phyloP scores from a whole-genome alignment of 1,140 invertebrate species.

The Patella vulgata region DNA sequence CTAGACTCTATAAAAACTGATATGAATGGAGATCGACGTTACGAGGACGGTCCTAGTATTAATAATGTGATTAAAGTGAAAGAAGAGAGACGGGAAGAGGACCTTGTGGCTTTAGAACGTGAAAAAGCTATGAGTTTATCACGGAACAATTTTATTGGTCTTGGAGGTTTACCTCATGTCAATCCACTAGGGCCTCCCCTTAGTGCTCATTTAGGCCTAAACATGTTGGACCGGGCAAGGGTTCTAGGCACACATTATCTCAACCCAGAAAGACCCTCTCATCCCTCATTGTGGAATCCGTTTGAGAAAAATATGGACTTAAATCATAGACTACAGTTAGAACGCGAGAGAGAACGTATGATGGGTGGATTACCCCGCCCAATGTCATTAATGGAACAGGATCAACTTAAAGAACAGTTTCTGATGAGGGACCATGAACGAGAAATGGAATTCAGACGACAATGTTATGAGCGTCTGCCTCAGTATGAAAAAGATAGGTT shows the following conservation, averaged over 20 bases:
- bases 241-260: constrained; percentile 24
- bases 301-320: constrained; percentile 43
- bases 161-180: constrained; percentile 24
- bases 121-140: constrained; percentile 34
- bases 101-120: constrained; percentile 25
- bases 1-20: constrained; percentile 43
- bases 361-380: constrained; percentile 23
- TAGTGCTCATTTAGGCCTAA: constrained; percentile 2
- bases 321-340: constrained; percentile 43
- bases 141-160: constrained; percentile 27
- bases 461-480: constrained; percentile 41
- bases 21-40: constrained; percentile 32
- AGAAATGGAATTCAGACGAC: constrained; percentile 24
- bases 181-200: constrained; percentile 8
- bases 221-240: constrained; percentile 34
- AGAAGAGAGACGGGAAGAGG: constrained; percentile 50
- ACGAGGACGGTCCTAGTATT: constrained; percentile 31
- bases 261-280: constrained; percentile 12
- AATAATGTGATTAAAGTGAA: constrained; percentile 41
- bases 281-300: constrained; percentile 45
- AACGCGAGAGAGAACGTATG: constrained; percentile 46
- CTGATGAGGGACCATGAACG: constrained; percentile 39
- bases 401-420: constrained; percentile 47
- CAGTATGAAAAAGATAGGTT: constrained; percentile 41
- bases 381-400: constrained; percentile 39